Conservation (phyloP, 1,140 invertebrate genomes). For the Zophobas morio region DNA sequence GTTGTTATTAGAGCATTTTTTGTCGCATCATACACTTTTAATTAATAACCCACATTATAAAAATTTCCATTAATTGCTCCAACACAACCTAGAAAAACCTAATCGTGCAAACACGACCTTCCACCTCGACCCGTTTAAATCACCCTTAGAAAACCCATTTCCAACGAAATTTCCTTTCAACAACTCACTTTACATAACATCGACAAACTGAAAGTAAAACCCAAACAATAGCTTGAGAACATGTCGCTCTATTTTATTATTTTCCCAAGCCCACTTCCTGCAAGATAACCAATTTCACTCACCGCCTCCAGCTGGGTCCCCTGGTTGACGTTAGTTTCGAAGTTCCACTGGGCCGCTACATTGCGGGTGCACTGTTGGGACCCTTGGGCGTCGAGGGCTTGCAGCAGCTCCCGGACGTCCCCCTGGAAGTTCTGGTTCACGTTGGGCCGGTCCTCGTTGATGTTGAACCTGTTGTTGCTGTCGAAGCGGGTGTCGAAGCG, state of each 20-base stretch:
- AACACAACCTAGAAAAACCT: too few species aligned
- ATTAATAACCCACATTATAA: too few species aligned
- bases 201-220: slow-evolving; percentile 33
- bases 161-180: slow-evolving; percentile 11
- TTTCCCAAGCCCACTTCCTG: slow-evolving; percentile 45
- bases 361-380: slow-evolving; percentile 85
- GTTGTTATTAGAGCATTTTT: too few species aligned
- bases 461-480: slow-evolving; percentile 13
- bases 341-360: slow-evolving; percentile 88
- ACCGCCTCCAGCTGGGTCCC: slow-evolving; percentile 86
- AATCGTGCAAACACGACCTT: too few species aligned
- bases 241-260: slow-evolving; percentile 33
- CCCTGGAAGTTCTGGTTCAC: slow-evolving; percentile 73
- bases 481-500: not conserved
- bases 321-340: slow-evolving; percentile 89
- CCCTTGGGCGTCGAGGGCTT: slow-evolving; percentile 79
- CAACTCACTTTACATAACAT: slow-evolving; percentile 31
- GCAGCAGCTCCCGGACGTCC: slow-evolving; percentile 71
- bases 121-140: too few species aligned
- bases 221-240: slow-evolving; percentile 38
- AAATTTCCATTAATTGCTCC: too few species aligned
- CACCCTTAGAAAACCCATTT: not conserved
- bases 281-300: slow-evolving; percentile 68
- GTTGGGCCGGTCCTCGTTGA: slow-evolving; percentile 56
- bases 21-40: too few species aligned